Evolutionary conservation across 2,888 invertebrate genomes (phyloP).

Genomic region (Linyphia triangularis): DNA sequence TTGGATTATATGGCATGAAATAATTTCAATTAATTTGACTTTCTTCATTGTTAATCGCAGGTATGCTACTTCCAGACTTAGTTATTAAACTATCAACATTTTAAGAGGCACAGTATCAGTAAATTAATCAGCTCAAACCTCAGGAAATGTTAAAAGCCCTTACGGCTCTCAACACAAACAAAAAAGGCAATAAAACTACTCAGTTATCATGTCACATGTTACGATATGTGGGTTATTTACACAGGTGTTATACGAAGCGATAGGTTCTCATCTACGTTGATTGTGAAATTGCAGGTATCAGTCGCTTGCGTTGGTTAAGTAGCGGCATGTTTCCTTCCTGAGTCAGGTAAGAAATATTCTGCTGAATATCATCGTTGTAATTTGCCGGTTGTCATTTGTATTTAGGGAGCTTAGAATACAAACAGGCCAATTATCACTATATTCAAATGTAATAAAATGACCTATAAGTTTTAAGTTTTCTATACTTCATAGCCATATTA

Average conservation of each 20-base stretch:
- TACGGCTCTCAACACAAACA: conserved; percentile 1
- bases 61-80: no score
- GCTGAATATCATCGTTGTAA: no score
- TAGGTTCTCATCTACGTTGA: conserved; percentile 45
- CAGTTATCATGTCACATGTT: conserved; percentile 63
- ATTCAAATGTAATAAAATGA: no score
- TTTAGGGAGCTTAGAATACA: no score
- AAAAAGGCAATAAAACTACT: conserved; percentile 3
- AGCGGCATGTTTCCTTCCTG: not conserved
- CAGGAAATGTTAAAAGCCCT: conserved; percentile 11
- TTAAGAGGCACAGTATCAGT: not conserved
- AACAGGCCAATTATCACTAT: no score
- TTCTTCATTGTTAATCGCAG: no score
- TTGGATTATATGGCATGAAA: not conserved
- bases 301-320: not conserved
- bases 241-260: conserved; percentile 53
- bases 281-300: conserved; percentile 43
- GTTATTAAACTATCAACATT: not conserved
- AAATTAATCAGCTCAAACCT: not conserved
- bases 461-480: no score
- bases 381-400: no score
- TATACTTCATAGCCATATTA: no score
- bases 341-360: conserved; percentile 11
- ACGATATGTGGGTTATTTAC: conserved; percentile 63
- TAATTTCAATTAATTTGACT: no score